These are phyloP conservation scores for Oenanthe melanoleuca DNA, from an alignment of 2,113 vertebrate genomes.

Conservation along the genomic window DNA sequence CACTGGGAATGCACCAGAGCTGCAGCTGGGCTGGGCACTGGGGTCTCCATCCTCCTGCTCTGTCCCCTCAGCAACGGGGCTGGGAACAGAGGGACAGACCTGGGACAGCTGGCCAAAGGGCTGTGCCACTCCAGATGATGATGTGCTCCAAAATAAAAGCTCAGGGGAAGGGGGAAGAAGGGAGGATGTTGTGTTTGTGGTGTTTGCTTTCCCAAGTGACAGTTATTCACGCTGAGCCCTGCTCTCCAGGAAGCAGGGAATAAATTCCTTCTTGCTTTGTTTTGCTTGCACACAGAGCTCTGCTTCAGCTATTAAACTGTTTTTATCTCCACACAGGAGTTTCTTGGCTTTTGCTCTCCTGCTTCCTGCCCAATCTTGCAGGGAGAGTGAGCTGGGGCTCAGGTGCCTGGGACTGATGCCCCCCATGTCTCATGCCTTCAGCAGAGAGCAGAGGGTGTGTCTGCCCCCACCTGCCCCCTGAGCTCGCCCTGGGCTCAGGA, in stretches of 20 bases:
- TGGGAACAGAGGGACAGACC: background rate
- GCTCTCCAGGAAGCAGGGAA: background rate
- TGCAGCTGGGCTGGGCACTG: background rate
- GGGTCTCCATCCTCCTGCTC: background rate
- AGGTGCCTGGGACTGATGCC: background rate
- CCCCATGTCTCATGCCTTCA: background rate
- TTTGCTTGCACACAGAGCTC: background rate
- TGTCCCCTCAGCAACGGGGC: background rate
- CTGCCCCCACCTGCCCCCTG: background rate
- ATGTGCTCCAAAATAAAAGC: background rate
- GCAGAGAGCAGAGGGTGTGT: fast-evolving
- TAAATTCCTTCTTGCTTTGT: background rate
- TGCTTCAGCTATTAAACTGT: background rate
- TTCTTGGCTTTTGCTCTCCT: background rate
- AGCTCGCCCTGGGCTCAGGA: background rate
- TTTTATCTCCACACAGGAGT: background rate
- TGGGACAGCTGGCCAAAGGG: background rate
- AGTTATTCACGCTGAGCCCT: fast-evolving
- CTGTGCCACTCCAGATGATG: background rate
- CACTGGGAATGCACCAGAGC: fast-evolving
- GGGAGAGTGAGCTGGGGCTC: background rate
- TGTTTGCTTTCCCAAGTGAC: background rate
- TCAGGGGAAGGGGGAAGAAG: background rate
- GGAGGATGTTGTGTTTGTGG: background rate
- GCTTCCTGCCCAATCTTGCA: background rate